phyloP scores from a whole-genome alignment of 2,888 invertebrate genomes.

The Orthosia gothica region DNA sequence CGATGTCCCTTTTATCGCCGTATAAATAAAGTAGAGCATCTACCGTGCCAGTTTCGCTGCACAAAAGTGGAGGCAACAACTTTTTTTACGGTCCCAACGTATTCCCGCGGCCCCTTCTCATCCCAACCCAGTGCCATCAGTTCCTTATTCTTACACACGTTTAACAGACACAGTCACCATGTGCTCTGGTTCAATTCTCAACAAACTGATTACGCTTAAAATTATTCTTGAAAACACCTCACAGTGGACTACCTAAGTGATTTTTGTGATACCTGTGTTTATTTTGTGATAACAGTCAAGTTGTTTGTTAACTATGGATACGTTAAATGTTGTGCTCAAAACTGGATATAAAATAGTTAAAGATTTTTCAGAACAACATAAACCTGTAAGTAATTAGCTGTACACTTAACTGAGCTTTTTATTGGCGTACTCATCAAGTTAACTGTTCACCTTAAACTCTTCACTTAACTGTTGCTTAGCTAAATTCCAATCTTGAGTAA shows the following conservation, averaged over 20 bases:
- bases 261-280: slow-evolving; percentile 52
- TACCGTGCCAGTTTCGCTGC: slow-evolving; percentile 71
- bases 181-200: slow-evolving; percentile 73
- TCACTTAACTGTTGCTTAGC: slow-evolving; percentile 18
- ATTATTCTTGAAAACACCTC: slow-evolving; percentile 46
- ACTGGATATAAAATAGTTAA: slow-evolving; percentile 89
- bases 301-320: slow-evolving; percentile 79
- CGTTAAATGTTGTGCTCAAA: slow-evolving; percentile 86
- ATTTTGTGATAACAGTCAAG: slow-evolving; percentile 50
- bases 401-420: slow-evolving; percentile 1
- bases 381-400: slow-evolving; percentile 80
- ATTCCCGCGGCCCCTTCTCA: slow-evolving; percentile 86
- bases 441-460: slow-evolving; percentile 20
- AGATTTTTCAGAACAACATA: slow-evolving; percentile 86
- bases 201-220: slow-evolving; percentile 50
- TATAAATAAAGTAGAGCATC: slow-evolving; percentile 83
- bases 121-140: slow-evolving; percentile 79
- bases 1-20: slow-evolving; percentile 54
- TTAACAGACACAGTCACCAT: slow-evolving; percentile 82
- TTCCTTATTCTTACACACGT: slow-evolving; percentile 86
- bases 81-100: slow-evolving; percentile 89
- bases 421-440: slow-evolving; percentile 3
- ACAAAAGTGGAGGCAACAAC: slow-evolving; percentile 85
- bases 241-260: slow-evolving; percentile 42
- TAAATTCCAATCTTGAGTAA: slow-evolving; percentile 36